phyloP scores from a whole-genome alignment of 2,797 vertebrate species.

The Clangula hyemalis region DNA sequence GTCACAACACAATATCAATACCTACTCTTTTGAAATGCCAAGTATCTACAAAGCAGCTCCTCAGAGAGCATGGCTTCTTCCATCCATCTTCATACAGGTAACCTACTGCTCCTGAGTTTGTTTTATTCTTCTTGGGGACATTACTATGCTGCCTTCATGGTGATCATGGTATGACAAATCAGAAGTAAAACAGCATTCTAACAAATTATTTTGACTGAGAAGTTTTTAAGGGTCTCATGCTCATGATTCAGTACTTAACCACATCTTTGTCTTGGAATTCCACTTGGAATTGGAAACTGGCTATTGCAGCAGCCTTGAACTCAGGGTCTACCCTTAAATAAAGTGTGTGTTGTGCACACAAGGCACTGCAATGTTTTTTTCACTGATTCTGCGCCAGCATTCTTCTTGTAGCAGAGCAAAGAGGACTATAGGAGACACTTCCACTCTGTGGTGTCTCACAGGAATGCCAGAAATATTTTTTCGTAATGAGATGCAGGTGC shows the following conservation, averaged over 20 bases:
- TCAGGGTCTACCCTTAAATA: neutral
- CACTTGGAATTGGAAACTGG: neutral
- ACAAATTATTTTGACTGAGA: neutral
- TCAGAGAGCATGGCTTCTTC: neutral
- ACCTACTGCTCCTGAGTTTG: neutral
- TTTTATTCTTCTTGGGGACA: neutral
- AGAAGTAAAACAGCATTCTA: neutral
- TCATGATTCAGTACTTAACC: neutral
- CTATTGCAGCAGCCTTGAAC: neutral
- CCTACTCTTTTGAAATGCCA: neutral
- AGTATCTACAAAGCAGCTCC: neutral
- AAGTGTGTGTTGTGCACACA: neutral
- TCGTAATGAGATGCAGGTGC: neutral
- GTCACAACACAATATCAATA: neutral
- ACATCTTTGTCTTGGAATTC: neutral
- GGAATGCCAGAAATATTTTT: neutral
- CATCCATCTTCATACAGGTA: neutral
- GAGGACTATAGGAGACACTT: neutral
- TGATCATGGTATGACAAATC: neutral
- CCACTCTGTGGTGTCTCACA: neutral
- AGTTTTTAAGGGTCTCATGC: neutral
- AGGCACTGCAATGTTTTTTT: neutral
- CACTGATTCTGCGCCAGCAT: neutral
- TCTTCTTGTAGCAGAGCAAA: neutral
- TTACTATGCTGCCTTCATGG: neutral